Evolutionary conservation across 2,888 invertebrate genomes (phyloP), one percentile per base, ranked within the genome.

Genomic region (Eupeodes latifasciatus): DNA sequence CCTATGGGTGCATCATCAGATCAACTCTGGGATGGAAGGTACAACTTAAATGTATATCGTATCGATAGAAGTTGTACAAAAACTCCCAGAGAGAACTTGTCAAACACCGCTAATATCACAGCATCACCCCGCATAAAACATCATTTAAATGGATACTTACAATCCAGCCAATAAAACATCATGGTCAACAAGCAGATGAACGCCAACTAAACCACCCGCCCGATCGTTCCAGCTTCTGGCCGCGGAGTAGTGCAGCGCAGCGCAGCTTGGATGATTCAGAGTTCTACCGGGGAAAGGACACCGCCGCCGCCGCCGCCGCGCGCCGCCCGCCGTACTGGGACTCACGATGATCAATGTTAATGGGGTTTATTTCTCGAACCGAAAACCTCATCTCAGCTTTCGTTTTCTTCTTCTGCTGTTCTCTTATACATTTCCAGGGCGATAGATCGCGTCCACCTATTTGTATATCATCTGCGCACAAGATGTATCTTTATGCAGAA

Each of bases 271-370:
- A 12, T 27, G 12, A n/a, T 44, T 5, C 62, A 14, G 27, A 14
- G 57, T 34, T 6, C 1, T 4, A 1, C 14, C 59, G 34, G 7
- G 11, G 47, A 47, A 47, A 10, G 47, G 14, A 59, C 9, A 9
- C 34, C 2, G 7, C 36, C 5, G 36, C 36, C 36, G 7, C 36
- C 0, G 36, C 36, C 36, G 36, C 19, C n/a, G 2, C 2, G 27
- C 27, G 27, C 27, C 12, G 3, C 34, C 44, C 27, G 2, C 27
- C 27, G 27, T 27, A 27, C 27, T 5, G 40, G 59, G 47, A 11
- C 72, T 61, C 49, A 34, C 36, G 51, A 88, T 85, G 88, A 85
- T 88, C 88, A 85, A 81, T 88, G 88, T 78, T 88, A 88, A 85
- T 88, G 85, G 88, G 55, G 77, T 81, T 85, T 76, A 27, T 49